Conservation (phyloP, 2,797 vertebrate species). For the Hozukius guyotensis region DNA sequence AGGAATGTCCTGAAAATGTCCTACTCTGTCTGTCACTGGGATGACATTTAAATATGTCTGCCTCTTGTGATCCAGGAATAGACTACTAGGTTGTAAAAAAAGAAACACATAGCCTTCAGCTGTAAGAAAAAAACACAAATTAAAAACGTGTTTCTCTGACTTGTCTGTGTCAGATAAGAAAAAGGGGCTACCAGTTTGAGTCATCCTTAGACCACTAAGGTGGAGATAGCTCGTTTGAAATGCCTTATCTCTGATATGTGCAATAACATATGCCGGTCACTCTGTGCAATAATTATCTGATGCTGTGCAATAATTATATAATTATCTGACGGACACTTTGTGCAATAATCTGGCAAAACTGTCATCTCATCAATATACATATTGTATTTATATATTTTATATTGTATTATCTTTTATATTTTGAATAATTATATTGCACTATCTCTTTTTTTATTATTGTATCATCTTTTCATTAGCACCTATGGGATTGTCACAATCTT, state of each 20-base stretch:
- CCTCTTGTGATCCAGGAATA: neutral
- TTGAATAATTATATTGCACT: too few relatives aligned
- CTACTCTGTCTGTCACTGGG: neutral
- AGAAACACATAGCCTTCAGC: neutral
- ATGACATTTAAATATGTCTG: conserved; percentile 23
- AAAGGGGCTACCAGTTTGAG: neutral
- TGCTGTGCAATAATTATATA: too few relatives aligned
- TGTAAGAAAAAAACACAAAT: neutral
- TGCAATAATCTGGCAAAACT: too few relatives aligned
- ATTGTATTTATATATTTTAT: too few relatives aligned
- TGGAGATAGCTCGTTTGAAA: conserved; percentile 14
- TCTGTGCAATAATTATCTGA: too few relatives aligned
- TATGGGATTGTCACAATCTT: too few relatives aligned
- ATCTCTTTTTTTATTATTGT: too few relatives aligned
- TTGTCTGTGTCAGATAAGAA: neutral
- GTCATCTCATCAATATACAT: too few relatives aligned
- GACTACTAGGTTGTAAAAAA: neutral
- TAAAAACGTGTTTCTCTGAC: neutral
- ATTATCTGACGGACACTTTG: too few relatives aligned
- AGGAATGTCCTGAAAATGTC: conserved; percentile 40
- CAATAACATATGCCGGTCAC: too few relatives aligned
- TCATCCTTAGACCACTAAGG: neutral
- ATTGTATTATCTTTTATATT: too few relatives aligned
- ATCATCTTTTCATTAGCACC: too few relatives aligned
- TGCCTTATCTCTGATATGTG: neutral